A percentile compares a stretch with the other conserved stretches of the same genome.
phyloP scores from a whole-genome alignment of 2,797 vertebrate genomes.

The Rhodeus uyekii region DNA sequence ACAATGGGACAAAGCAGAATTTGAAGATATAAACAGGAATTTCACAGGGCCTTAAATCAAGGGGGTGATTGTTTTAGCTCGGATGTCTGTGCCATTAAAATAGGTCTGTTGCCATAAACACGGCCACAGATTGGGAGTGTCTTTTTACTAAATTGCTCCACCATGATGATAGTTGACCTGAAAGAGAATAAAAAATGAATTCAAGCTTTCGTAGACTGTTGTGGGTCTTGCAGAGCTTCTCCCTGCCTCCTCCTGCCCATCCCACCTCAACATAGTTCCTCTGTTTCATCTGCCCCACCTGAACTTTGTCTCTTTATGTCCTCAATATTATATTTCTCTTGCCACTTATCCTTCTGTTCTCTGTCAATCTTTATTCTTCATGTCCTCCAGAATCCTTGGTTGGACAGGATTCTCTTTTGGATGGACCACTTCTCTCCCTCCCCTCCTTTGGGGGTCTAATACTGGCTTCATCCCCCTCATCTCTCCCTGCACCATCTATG shows the following conservation, averaged over 20 bases:
- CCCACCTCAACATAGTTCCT: conserved; percentile 50
- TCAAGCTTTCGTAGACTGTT: neutral
- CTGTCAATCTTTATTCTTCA: conserved; percentile 51
- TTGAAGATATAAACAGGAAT: no score
- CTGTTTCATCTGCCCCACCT: conserved; percentile 47
- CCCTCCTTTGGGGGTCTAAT: conserved; percentile 77
- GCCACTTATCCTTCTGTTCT: conserved; percentile 7
- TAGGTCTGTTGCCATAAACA: neutral
- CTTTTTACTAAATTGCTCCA: neutral
- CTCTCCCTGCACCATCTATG: conserved; percentile 78
- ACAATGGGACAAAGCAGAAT: no score
- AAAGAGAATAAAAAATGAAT: neutral
- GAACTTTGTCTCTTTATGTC: conserved; percentile 54
- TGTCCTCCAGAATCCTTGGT: conserved; percentile 86
- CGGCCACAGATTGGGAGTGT: neutral
- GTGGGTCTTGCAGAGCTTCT: conserved; percentile 15
- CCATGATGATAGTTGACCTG: neutral
- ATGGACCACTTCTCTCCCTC: conserved; percentile 90
- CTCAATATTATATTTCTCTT: conserved; percentile 11
- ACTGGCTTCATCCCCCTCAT: conserved; percentile 83
- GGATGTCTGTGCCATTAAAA: no score
- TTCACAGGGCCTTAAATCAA: no score
- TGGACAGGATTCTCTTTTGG: conserved; percentile 91
- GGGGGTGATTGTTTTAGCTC: no score
- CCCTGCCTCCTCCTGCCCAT: conserved; percentile 18